Evolutionary conservation across 1,140 invertebrate species (phyloP).

Genomic region (Heliothis subflexa): DNA sequence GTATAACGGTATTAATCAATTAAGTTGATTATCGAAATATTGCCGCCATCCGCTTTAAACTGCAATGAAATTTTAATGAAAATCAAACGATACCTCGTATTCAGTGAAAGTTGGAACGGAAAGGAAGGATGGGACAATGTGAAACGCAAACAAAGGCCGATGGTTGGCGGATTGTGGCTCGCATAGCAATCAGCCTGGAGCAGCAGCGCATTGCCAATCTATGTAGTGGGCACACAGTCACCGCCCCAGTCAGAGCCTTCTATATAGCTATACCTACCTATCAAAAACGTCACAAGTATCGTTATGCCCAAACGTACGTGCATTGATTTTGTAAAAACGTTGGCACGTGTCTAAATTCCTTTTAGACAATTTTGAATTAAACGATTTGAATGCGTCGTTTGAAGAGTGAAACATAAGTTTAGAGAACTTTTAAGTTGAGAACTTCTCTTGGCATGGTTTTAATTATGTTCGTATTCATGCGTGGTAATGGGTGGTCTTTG

Average conservation of each 20-base stretch:
- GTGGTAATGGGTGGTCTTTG: not conserved
- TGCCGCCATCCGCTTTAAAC: conserved; percentile 24
- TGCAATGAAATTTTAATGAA: conserved; percentile 49
- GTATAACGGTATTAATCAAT: conserved; percentile 19
- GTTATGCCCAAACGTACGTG: conserved; percentile 33
- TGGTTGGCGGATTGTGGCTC: conserved; percentile 58
- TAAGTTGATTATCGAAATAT: conserved; percentile 16
- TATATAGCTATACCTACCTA: not conserved
- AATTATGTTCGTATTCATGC: not conserved
- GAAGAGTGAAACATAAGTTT: not conserved
- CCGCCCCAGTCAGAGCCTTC: not conserved
- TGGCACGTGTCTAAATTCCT: conserved; percentile 31
- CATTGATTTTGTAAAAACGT: conserved; percentile 29
- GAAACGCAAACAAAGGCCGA: conserved; percentile 76
- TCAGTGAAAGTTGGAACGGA: conserved; percentile 73
- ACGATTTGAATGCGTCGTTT: not conserved
- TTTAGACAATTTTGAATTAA: not conserved
- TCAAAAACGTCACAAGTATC: conserved; percentile 3
- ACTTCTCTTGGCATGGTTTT: not conserved
- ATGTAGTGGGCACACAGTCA: conserved; percentile 39
- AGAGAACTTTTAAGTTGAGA: not conserved
- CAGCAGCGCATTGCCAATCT: conserved; percentile 57
- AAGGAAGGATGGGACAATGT: conserved; percentile 73
- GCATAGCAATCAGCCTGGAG: conserved; percentile 77
- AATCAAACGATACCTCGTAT: conserved; percentile 56